A percentile compares a stretch with the other conserved stretches of the same genome.
Conservation (phyloP, 2,113 vertebrate genomes). For the Dipodomys ordii region DNA sequence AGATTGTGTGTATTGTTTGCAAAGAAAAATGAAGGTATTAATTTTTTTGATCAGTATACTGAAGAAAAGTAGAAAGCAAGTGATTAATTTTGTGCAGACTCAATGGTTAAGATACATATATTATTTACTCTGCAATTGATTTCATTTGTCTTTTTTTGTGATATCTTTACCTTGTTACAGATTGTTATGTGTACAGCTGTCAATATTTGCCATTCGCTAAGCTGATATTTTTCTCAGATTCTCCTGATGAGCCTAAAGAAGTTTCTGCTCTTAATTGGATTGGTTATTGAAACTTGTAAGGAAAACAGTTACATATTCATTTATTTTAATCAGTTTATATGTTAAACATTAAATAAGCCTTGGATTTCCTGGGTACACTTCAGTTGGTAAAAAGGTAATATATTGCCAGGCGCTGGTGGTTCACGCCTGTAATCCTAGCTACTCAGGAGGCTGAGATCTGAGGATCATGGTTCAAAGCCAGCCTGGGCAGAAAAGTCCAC, state of each 20-base stretch:
- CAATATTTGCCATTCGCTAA: background rate
- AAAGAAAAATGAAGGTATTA: background rate
- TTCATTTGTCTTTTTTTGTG: background rate
- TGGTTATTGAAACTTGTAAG: background rate
- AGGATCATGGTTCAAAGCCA: no score
- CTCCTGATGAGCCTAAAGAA: background rate
- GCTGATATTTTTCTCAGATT: background rate
- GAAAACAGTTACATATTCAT: background rate
- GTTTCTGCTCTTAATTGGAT: background rate
- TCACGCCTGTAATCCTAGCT: no score
- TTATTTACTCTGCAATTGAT: background rate
- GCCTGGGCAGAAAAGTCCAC: no score
- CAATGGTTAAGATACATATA: background rate
- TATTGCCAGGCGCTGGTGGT: no score
- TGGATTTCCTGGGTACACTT: no score
- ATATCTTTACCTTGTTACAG: background rate
- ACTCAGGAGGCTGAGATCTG: no score
- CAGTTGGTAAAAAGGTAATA: no score
- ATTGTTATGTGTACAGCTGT: background rate
- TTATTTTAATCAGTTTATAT: background rate
- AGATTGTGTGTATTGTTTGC: background rate
- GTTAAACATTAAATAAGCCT: no score
- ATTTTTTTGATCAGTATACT: background rate
- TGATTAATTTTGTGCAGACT: background rate
- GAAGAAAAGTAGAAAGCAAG: conserved; percentile 10